Percentiles rank a stretch among this genome's conserved stretches.
Conservation (phyloP, 2,113 vertebrate species). For the Atractosteus spatula region DNA sequence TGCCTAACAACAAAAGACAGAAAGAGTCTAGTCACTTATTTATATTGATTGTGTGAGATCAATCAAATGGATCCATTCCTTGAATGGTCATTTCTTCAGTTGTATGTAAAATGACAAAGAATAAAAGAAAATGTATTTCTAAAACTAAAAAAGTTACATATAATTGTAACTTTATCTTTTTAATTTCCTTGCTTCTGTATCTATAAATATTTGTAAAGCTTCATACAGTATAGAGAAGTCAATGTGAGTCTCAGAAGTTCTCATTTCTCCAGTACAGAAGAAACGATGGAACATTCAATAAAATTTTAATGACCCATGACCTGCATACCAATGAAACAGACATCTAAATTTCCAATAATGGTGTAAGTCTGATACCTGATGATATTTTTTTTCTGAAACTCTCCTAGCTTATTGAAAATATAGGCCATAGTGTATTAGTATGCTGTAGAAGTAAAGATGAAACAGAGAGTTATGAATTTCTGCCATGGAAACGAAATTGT, state of each 20-base stretch:
- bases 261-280: slow-evolving; percentile 35
- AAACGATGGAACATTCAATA: slow-evolving; percentile 60
- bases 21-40: too few relatives aligned
- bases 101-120: slow-evolving; percentile 59
- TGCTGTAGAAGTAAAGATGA: slow-evolving; percentile 39
- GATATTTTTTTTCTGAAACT: slow-evolving; percentile 43
- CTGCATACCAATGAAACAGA: slow-evolving; percentile 54
- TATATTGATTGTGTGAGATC: too few relatives aligned
- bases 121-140: slow-evolving; percentile 62
- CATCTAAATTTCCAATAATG: slow-evolving; percentile 53
- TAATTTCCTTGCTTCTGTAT: slow-evolving; percentile 32
- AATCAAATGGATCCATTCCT: too few relatives aligned
- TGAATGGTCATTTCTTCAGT: slow-evolving; percentile 41
- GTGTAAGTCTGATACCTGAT: slow-evolving; percentile 38
- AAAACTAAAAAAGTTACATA: slow-evolving; percentile 45
- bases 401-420: slow-evolving; percentile 35
- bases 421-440: slow-evolving; percentile 52
- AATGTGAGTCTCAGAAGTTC: slow-evolving; percentile 41
- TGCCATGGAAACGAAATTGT: slow-evolving; percentile 59
- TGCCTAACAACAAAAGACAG: too few relatives aligned
- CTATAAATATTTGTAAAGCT: slow-evolving; percentile 47
- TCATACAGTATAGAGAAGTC: slow-evolving; percentile 45
- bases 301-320: slow-evolving; percentile 67
- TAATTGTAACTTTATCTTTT: slow-evolving; percentile 46
- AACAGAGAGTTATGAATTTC: slow-evolving; percentile 64